Percentiles rank a stretch among this genome's conserved stretches.
Evolutionary conservation across 2,888 invertebrate genomes (phyloP).

Genomic region (Troides aeacus): DNA sequence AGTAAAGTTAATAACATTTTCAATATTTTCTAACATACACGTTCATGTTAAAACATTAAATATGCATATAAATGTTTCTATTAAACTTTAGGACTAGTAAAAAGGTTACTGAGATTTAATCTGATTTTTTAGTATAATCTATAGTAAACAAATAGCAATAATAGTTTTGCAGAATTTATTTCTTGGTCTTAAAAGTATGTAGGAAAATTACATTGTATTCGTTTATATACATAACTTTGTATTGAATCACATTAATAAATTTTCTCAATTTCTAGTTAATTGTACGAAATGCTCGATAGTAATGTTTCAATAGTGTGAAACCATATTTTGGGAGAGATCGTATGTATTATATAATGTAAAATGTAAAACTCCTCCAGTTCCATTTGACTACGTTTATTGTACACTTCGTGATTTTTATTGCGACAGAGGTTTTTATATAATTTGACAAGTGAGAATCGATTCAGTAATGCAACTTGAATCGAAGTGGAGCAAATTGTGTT

Average conservation of each 20-base stretch:
- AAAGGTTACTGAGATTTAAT: no score
- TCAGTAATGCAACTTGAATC: constrained; percentile 57
- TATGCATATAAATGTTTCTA: not conserved
- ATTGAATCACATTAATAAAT: no score
- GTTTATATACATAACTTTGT: no score
- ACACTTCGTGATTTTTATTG: not conserved
- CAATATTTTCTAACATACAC: not conserved
- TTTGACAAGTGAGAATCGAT: constrained; percentile 32
- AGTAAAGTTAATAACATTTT: not conserved
- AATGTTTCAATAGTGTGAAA: no score
- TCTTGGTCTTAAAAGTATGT: no score
- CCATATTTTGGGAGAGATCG: not conserved
- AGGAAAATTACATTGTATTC: no score
- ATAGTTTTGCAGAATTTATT: no score
- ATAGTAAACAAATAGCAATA: no score
- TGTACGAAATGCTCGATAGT: no score
- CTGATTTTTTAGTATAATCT: no score
- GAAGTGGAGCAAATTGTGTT: constrained; percentile 67
- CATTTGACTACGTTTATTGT: not conserved
- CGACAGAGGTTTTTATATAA: not conserved
- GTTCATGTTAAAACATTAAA: not conserved
- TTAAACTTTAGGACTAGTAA: no score
- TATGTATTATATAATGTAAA: not conserved
- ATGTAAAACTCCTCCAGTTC: not conserved
- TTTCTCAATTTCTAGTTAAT: no score